These are phyloP conservation scores for Cosmorhoe ocellata DNA, from an alignment of 2,888 invertebrate genomes.

Conservation along the genomic window DNA sequence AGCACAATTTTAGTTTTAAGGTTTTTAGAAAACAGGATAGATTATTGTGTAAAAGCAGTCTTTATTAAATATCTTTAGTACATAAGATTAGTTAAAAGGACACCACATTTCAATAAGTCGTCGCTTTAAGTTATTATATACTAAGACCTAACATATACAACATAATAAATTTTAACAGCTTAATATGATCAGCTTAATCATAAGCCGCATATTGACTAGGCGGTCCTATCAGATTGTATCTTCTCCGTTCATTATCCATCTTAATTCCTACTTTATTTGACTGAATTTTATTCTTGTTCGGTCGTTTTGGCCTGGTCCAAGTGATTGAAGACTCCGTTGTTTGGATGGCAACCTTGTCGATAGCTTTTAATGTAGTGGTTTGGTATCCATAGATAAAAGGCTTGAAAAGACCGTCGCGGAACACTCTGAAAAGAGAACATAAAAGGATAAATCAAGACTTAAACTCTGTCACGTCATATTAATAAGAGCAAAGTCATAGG, in stretches of 20 bases:
- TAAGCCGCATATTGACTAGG: slow-evolving; percentile 43
- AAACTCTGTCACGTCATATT: background rate
- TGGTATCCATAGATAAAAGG: slow-evolving; percentile 24
- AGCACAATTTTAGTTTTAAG: too few relatives aligned
- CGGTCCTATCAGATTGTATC: slow-evolving; percentile 37
- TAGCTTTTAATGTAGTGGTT: slow-evolving; percentile 26
- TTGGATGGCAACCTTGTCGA: slow-evolving; percentile 25
- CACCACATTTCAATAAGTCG: too few relatives aligned
- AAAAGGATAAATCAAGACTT: background rate
- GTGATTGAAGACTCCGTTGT: slow-evolving; percentile 57
- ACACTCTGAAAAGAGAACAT: slow-evolving; percentile 41
- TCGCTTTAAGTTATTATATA: too few relatives aligned
- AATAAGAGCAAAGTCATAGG: background rate
- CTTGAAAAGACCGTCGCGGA: slow-evolving; percentile 30
- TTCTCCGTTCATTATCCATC: slow-evolving; percentile 13
- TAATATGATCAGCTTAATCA: slow-evolving; percentile 21
- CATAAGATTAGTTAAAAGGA: too few relatives aligned
- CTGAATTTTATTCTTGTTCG: slow-evolving; percentile 45
- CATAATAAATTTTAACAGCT: too few relatives aligned
- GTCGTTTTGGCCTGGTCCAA: slow-evolving; percentile 59
- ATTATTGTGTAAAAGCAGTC: slow-evolving; percentile 9
- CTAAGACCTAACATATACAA: too few relatives aligned
- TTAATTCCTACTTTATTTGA: slow-evolving; percentile 20
- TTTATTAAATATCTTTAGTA: slow-evolving; percentile 11
- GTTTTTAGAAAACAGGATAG: background rate